Evolutionary conservation across 2,797 vertebrate species (phyloP).

Genomic region (Anolis apletophallus): DNA sequence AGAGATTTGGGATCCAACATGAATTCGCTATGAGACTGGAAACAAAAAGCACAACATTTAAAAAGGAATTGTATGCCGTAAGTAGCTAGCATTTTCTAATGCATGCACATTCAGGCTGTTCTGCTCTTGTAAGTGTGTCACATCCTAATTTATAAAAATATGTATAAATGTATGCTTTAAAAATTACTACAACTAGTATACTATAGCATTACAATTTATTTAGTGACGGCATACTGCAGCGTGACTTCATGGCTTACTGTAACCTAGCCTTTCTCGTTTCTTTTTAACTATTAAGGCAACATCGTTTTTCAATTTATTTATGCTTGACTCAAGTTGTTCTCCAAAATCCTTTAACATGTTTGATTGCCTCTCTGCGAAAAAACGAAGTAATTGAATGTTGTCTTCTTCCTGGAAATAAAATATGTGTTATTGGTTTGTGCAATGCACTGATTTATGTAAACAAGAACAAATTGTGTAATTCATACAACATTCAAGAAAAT

Average conservation of each 20-base stretch:
- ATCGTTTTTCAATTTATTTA: conserved; percentile 86
- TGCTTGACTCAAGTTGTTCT: conserved; percentile 84
- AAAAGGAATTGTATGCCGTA: neutral
- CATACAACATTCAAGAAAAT: neutral
- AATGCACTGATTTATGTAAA: neutral
- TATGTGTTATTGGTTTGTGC: neutral
- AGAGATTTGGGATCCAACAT: neutral
- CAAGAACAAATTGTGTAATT: neutral
- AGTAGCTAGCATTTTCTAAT: conserved; percentile 11
- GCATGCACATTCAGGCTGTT: neutral
- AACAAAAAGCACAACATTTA: neutral
- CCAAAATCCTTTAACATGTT: conserved; percentile 84
- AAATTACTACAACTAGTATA: neutral
- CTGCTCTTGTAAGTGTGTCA: neutral
- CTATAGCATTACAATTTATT: conserved; percentile 12
- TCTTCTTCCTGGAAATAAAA: conserved; percentile 85
- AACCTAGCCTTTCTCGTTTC: conserved; percentile 79
- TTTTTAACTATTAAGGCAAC: conserved; percentile 86
- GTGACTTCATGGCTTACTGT: conserved; percentile 15
- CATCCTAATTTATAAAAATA: neutral
- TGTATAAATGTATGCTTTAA: neutral
- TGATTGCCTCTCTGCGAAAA: conserved; percentile 84
- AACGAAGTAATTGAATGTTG: conserved; percentile 79
- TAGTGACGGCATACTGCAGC: neutral
- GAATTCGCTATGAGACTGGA: neutral